Base-by-base conservation (phyloP, 2,888 invertebrate genomes). In the Megalurothrips usitatus region DNA sequence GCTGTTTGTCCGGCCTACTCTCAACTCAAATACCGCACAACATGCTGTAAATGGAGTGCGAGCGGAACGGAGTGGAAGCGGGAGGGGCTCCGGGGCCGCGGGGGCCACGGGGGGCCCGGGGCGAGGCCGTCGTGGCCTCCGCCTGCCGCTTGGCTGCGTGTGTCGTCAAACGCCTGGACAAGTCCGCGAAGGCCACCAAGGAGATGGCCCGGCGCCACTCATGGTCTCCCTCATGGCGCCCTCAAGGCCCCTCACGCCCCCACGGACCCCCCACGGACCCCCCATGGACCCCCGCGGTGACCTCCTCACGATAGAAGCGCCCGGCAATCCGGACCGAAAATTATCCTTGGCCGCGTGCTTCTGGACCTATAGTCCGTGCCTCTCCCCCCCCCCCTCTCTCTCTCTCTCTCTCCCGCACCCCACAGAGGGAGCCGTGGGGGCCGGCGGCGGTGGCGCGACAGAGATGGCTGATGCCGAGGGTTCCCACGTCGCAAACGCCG, bases 31-130 rank as follows among this genome's bases (percentile, higher is more conserved):
- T 75, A 75, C 68, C 68, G 23, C 68, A 23, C 68, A 75, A 26
- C 68, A 75, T 75, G 68, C 68, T 75, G 68, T 26, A 75, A 75
- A 75, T 75, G 68, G 68, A 75, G 68, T 75, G 68, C 68, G 58
- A 58, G 58, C 58, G 17, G 58, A 58, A 19, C 52, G 52, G 19
- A 43, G 34, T 43, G 34, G 34, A 43, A 43, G 6, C 34, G 34
- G 34, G 34, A 43, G 6, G 34, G 34, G 58, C 58, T 58, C 14
- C 6, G 68, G 68, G n/a, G 52, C 14, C 10, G 52, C 10, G 52
- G 52, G 52, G 52, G n/a, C n/a, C n/a, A n/a, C 14, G 58, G 58
- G 17, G 58, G 9, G 12, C 26, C 10, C 68, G 26, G 68, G 23
- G 68, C 68, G 23, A 26, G 68, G 68, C 68, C 68, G 68, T 26